Conservation (phyloP, 2,113 vertebrate genomes). For the Sylvietta virens region DNA sequence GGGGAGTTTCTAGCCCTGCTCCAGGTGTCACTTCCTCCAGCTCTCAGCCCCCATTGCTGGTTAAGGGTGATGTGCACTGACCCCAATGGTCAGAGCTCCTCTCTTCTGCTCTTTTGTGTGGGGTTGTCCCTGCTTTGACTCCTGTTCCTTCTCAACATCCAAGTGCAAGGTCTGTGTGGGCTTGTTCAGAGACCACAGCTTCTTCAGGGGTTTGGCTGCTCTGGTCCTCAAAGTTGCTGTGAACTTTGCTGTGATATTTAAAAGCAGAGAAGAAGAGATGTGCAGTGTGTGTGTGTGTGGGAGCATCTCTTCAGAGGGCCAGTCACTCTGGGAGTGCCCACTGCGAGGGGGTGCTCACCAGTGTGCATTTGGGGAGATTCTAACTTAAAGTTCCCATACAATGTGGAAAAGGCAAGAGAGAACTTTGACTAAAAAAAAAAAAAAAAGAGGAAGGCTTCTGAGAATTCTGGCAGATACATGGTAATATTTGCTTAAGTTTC, state of each 20-base stretch:
- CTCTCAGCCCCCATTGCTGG: rapidly evolving
- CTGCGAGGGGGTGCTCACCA: neutral
- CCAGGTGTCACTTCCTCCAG: neutral
- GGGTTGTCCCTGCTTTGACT: neutral
- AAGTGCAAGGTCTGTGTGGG: neutral
- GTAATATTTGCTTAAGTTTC: neutral
- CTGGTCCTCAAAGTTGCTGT: neutral
- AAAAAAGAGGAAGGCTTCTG: neutral
- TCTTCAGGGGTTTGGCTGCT: neutral
- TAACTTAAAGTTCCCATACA: neutral
- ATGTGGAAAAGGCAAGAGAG: neutral
- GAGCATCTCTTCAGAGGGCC: neutral
- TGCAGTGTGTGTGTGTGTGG: neutral
- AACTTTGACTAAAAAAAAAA: neutral
- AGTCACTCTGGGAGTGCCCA: neutral
- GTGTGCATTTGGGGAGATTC: neutral
- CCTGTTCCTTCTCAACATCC: neutral
- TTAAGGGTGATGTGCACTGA: neutral
- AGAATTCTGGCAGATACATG: neutral
- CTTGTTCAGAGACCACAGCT: neutral
- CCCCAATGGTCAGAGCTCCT: neutral
- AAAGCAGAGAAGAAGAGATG: neutral
- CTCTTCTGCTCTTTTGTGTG: neutral
- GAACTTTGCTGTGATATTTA: neutral
- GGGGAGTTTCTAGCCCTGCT: neutral